Conservation (phyloP, 2,113 vertebrate species). For the Phodopus roborovskii region DNA sequence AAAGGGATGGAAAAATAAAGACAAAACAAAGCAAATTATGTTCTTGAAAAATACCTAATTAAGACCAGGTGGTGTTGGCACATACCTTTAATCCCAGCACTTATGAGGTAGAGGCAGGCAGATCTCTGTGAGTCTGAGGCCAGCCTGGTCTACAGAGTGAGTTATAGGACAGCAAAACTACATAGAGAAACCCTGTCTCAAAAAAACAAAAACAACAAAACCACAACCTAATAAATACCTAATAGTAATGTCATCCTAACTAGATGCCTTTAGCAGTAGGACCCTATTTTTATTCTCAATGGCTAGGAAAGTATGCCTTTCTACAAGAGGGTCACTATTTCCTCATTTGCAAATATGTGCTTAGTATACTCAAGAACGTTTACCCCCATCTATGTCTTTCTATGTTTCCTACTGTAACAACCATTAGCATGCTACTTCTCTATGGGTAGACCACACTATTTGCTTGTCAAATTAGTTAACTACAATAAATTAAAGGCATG, state of each 20-base stretch:
- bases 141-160: too few species aligned
- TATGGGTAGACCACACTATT: not conserved
- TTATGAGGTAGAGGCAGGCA: too few species aligned
- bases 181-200: too few species aligned
- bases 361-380: not conserved
- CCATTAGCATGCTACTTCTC: not conserved
- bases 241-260: not conserved
- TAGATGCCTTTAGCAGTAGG: not conserved
- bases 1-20: not conserved
- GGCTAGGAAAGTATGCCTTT: not conserved
- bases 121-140: too few species aligned
- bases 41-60: not conserved
- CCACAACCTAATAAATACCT: not conserved
- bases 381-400: not conserved
- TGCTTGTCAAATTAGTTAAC: conserved; percentile 22
- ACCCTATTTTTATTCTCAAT: not conserved
- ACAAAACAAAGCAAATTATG: not conserved
- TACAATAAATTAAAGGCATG: not conserved
- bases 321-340: not conserved
- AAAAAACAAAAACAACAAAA: too few species aligned
- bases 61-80: too few species aligned
- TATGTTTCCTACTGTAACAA: not conserved
- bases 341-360: not conserved
- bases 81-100: too few species aligned
- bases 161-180: too few species aligned